phyloP scores from a whole-genome alignment of 2,797 vertebrate species.

The Pithecia hirsuta region DNA sequence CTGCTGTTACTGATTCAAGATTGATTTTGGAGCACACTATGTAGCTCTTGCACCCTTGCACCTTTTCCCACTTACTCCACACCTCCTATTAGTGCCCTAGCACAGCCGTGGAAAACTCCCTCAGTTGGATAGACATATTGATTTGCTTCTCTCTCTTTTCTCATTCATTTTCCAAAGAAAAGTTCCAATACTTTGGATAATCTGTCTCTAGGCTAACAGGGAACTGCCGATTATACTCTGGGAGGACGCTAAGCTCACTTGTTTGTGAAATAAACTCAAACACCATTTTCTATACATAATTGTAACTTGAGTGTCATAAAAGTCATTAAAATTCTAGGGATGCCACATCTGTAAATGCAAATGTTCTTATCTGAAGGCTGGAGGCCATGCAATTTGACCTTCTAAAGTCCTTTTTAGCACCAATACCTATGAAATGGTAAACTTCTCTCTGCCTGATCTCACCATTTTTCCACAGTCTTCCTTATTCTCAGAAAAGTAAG shows the following conservation, averaged over 20 bases:
- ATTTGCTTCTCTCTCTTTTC: background rate
- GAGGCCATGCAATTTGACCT: background rate
- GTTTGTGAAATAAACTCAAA: background rate
- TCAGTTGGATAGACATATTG: background rate
- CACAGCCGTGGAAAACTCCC: background rate
- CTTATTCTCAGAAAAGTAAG: background rate
- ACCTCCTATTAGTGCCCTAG: rapidly evolving
- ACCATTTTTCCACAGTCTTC: background rate
- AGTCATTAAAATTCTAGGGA: background rate
- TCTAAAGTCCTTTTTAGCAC: background rate
- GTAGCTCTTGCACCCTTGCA: background rate
- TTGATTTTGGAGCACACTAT: background rate
- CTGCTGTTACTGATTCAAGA: background rate
- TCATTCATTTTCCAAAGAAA: background rate
- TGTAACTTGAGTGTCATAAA: background rate
- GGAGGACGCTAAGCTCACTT: background rate
- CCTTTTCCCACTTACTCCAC: background rate
- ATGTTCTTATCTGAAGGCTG: background rate
- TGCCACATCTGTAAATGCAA: background rate
- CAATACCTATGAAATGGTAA: background rate
- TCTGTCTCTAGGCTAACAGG: background rate
- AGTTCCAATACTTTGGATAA: background rate
- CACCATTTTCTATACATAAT: background rate
- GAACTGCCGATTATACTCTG: background rate
- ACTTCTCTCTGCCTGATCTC: background rate